Percentiles rank a stretch among this genome's conserved stretches.
phyloP scores from a whole-genome alignment of 2,113 vertebrate genomes.

The pig (Sus scrofa) region T2T-Sscrofa CM000812.6:184777501-184778000 shows the following conservation, averaged over 20 bases:
- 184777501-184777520: background rate
- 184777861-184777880: background rate
- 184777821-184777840: background rate
- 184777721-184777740: no score
- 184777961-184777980: background rate
- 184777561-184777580: background rate
- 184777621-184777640: background rate
- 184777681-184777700: background rate
- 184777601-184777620: background rate
- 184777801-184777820: background rate
- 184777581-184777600: background rate
- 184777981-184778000: background rate
- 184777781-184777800: background rate
- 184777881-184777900: background rate
- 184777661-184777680: background rate
- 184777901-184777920: background rate
- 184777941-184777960: background rate
- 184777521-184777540: background rate
- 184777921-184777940: background rate
- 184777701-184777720: background rate
- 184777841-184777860: background rate
- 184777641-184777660: background rate
- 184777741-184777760: background rate
- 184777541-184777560: background rate
- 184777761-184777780: conserved; percentile 5